Evolutionary conservation across 2,888 invertebrate genomes (phyloP).

Genomic region (Lasioglossum lativentre): DNA sequence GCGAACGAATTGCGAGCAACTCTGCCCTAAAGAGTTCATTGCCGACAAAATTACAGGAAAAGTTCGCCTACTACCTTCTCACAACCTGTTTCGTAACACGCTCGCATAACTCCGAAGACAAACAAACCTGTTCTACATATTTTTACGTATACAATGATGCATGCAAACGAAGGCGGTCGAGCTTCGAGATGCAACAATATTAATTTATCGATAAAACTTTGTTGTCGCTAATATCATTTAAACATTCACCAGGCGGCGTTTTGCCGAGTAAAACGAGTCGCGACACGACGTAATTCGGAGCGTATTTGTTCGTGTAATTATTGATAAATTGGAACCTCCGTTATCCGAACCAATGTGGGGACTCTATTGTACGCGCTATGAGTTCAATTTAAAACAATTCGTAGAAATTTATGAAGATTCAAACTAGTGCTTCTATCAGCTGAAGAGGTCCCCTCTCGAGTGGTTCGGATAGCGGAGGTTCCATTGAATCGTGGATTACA

Average conservation of each 20-base stretch:
- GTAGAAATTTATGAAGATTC: no score
- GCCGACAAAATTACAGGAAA: constrained; percentile 20
- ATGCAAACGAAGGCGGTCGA: neutral
- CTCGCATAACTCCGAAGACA: neutral
- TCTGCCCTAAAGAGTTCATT: constrained; percentile 26
- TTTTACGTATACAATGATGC: no score
- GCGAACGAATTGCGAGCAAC: constrained; percentile 36
- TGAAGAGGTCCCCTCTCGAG: no score
- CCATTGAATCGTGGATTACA: no score
- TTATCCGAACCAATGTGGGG: neutral
- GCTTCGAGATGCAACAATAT: neutral
- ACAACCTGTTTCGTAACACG: neutral
- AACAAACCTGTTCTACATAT: neutral
- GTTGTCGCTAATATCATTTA: neutral
- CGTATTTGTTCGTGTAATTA: neutral
- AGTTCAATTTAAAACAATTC: no score
- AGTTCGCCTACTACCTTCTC: constrained; percentile 3
- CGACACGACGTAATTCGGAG: neutral
- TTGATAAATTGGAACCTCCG: neutral
- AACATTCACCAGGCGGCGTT: neutral
- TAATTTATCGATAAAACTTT: neutral
- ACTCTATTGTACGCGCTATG: no score
- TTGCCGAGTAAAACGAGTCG: neutral
- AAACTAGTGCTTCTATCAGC: no score
- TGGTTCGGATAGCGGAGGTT: no score